phyloP scores from a whole-genome alignment of 2,113 vertebrate genomes.

The Marmota monax region DNA sequence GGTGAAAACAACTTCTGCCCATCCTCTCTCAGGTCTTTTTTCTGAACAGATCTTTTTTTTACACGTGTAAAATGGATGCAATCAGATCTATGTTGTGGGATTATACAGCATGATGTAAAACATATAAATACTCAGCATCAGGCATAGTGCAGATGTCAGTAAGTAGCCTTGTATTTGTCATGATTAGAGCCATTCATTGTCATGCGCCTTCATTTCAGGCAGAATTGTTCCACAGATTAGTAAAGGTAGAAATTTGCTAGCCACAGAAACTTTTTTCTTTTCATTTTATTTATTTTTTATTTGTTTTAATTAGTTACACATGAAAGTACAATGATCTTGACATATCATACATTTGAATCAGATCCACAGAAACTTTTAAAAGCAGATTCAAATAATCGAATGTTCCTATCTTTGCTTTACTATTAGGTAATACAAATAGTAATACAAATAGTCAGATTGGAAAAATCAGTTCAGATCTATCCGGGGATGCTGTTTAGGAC shows the following conservation, averaged over 20 bases:
- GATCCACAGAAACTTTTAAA: background rate
- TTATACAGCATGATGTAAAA: constrained; percentile 49
- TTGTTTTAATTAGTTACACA: too few relatives aligned
- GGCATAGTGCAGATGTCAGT: background rate
- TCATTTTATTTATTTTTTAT: too few relatives aligned
- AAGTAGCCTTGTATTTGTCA: background rate
- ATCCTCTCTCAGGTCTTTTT: constrained; percentile 10
- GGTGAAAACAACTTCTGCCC: background rate
- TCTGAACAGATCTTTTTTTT: background rate
- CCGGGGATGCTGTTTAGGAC: background rate
- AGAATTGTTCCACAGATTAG: background rate
- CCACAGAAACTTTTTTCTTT: background rate
- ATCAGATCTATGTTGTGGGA: constrained; percentile 55
- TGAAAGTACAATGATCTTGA: too few relatives aligned
- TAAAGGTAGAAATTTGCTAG: background rate
- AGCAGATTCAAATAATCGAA: background rate
- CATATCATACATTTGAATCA: too few relatives aligned
- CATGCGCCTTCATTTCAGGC: background rate
- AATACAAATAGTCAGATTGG: background rate
- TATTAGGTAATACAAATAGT: background rate
- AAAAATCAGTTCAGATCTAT: background rate
- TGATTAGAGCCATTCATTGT: background rate
- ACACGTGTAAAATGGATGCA: constrained; percentile 3
- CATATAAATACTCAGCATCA: constrained; percentile 18
- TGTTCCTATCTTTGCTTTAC: background rate